phyloP scores from a whole-genome alignment of 2,113 vertebrate genomes.

The Synchiropus splendidus region DNA sequence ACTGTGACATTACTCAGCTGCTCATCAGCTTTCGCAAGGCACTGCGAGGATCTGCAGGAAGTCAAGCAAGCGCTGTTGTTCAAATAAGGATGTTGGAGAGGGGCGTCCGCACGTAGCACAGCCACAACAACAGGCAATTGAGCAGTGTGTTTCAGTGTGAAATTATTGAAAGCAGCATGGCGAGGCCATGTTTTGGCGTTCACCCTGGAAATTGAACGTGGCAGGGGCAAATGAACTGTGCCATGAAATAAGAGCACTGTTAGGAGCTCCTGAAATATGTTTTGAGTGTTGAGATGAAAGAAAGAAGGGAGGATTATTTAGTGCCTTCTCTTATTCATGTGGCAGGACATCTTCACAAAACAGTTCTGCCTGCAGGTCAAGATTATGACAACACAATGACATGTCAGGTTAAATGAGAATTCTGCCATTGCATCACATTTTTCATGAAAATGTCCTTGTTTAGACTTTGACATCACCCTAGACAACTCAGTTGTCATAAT shows the following conservation, averaged over 20 bases:
- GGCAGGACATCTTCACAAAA: no score
- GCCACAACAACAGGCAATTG: constrained; percentile 14
- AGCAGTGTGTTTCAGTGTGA: constrained; percentile 30
- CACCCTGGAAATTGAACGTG: constrained; percentile 56
- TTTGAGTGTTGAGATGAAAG: constrained; percentile 17
- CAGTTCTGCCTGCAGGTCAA: no score
- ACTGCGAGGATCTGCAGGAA: constrained; percentile 26
- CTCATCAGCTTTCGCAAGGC: constrained; percentile 30
- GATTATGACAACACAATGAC: no score
- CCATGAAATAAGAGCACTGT: constrained; percentile 37
- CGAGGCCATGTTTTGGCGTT: constrained; percentile 30
- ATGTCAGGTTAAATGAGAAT: no score
- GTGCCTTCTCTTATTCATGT: no score
- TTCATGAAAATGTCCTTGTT: no score
- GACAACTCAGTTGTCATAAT: no score
- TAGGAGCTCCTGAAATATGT: constrained; percentile 27
- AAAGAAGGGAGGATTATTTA: constrained; percentile 24
- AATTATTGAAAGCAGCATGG: constrained; percentile 24
- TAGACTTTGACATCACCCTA: no score
- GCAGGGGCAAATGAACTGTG: constrained; percentile 46
- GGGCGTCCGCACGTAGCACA: neutral
- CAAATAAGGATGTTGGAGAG: constrained; percentile 23
- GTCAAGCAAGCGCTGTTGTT: constrained; percentile 42
- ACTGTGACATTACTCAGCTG: constrained; percentile 48
- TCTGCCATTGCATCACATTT: no score